These are phyloP conservation scores for Oenanthe melanoleuca DNA, from an alignment of 2,113 vertebrate species.

Conservation along the genomic window DNA sequence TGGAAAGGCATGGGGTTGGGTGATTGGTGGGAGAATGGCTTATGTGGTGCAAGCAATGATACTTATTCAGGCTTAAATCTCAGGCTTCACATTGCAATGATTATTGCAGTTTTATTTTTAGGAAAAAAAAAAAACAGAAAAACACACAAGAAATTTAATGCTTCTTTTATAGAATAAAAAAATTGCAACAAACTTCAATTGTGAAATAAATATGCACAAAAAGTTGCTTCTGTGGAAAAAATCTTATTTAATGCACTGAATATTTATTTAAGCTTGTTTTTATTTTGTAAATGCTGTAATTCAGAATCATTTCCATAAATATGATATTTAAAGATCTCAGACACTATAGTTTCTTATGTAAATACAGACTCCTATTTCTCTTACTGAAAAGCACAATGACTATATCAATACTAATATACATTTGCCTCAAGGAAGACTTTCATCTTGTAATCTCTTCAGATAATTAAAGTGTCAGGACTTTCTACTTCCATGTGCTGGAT, in stretches of 20 bases:
- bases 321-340: slow-evolving; percentile 84
- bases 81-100: slow-evolving; percentile 87
- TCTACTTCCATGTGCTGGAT: slow-evolving; percentile 60
- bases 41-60: slow-evolving; percentile 46
- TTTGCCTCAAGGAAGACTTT: slow-evolving; percentile 54
- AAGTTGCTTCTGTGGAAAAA: slow-evolving; percentile 75
- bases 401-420: slow-evolving; percentile 57
- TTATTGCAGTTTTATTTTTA: slow-evolving; percentile 80
- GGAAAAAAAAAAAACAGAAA: slow-evolving; percentile 25
- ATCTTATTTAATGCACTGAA: slow-evolving; percentile 81
- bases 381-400: slow-evolving; percentile 73
- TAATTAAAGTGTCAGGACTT: slow-evolving; percentile 55
- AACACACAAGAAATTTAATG: slow-evolving; percentile 62
- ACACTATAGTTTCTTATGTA: slow-evolving; percentile 86
- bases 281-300: slow-evolving; percentile 91
- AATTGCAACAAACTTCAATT: slow-evolving; percentile 40
- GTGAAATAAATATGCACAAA: slow-evolving; percentile 77
- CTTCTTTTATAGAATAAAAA: slow-evolving; percentile 85
- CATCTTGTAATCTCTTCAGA: slow-evolving; percentile 62
- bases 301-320: slow-evolving; percentile 85
- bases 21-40: slow-evolving; percentile 2
- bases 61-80: slow-evolving; percentile 85
- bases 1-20: background rate
- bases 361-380: slow-evolving; percentile 77
- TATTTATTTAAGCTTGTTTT: slow-evolving; percentile 91